Percentiles rank a stretch among this genome's conserved stretches.
Conservation (phyloP, 1,140 invertebrate species). For the Pogonomyrmex californicus region DNA sequence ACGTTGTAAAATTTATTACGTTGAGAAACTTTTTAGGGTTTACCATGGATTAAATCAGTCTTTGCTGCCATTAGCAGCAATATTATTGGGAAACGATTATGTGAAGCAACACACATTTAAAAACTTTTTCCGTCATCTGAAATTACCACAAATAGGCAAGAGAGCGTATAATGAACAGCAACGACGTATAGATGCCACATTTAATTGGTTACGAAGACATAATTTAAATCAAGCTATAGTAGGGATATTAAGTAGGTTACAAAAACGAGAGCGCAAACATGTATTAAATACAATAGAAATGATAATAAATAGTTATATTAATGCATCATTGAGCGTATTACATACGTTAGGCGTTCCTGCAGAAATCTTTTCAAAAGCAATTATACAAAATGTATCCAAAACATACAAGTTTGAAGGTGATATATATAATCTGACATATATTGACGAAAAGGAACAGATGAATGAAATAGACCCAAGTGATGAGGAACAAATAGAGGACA, state of each 20-base stretch:
- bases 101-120: slow-evolving; percentile 90
- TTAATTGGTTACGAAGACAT: slow-evolving; percentile 92
- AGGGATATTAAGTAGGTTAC: slow-evolving; percentile 89
- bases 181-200: slow-evolving; percentile 89
- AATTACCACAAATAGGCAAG: slow-evolving; percentile 82
- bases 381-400: slow-evolving; percentile 24
- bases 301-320: slow-evolving; percentile 89
- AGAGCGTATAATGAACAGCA: slow-evolving; percentile 40
- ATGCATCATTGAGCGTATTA: slow-evolving; percentile 87
- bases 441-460: slow-evolving; percentile 44
- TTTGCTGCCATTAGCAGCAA: slow-evolving; percentile 92
- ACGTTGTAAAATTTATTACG: slow-evolving; percentile 91
- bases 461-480: background rate
- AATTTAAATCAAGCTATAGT: slow-evolving; percentile 90
- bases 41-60: slow-evolving; percentile 90
- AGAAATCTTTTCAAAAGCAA: slow-evolving; percentile 68
- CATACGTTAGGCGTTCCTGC: slow-evolving; percentile 72
- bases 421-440: slow-evolving; percentile 60
- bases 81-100: slow-evolving; percentile 95
- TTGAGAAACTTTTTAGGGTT: slow-evolving; percentile 90
- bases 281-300: slow-evolving; percentile 88
- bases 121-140: slow-evolving; percentile 90
- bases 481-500: slow-evolving; percentile 25
- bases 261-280: slow-evolving; percentile 86
- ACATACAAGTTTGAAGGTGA: slow-evolving; percentile 75